Percentiles rank a stretch among this genome's conserved stretches.
Evolutionary conservation across 35 echinoderm and acorn worm species (phyloP).

Genomic region (Anneissia japonica): DNA sequence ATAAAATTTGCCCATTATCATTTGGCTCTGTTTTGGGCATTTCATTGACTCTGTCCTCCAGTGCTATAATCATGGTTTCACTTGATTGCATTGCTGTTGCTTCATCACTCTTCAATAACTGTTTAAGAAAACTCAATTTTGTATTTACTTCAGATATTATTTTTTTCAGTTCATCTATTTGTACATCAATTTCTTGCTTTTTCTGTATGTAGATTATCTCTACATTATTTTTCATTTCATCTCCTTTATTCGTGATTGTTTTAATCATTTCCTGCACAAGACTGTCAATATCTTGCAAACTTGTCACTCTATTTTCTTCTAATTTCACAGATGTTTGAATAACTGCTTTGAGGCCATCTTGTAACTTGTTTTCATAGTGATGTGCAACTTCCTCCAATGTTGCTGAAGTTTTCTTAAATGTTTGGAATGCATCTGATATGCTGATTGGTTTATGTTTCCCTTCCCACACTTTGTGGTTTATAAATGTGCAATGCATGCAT

Average conservation of each 20-base stretch:
- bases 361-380: no score
- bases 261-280: not conserved
- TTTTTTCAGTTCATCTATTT: not conserved
- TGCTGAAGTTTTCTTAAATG: no score
- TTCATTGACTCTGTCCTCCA: not conserved
- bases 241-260: not conserved
- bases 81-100: not conserved
- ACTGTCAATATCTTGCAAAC: not conserved
- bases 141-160: not conserved
- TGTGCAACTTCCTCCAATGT: no score
- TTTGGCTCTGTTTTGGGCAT: not conserved
- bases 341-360: no score
- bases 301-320: not conserved
- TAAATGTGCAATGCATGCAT: no score
- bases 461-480: no score
- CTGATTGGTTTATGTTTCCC: no score
- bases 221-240: not conserved
- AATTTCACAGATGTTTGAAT: no score
- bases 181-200: not conserved
- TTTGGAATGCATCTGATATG: no score
- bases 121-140: not conserved
- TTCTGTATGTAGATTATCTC: not conserved
- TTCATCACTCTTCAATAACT: not conserved
- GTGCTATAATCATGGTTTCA: not conserved
- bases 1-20: not conserved